These are phyloP conservation scores for Elachura formosa DNA, from an alignment of 2,113 vertebrate genomes.

Conservation along the genomic window DNA sequence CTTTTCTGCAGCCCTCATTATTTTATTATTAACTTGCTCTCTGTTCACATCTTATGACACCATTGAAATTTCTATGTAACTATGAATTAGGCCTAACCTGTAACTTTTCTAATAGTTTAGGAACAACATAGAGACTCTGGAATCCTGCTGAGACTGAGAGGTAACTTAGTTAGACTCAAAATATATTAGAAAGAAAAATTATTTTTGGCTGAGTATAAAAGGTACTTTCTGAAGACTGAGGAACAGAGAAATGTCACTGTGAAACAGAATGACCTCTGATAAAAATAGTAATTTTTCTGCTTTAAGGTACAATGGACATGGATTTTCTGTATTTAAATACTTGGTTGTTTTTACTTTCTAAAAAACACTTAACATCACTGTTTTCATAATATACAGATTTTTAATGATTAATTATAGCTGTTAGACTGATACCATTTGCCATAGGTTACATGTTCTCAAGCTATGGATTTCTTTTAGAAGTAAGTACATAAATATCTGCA, in stretches of 20 bases:
- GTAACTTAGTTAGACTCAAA: neutral
- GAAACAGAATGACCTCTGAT: neutral
- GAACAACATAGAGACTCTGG: neutral
- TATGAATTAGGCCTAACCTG: neutral
- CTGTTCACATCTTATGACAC: neutral
- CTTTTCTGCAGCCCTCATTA: neutral
- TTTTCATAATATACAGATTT: neutral
- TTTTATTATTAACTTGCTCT: neutral
- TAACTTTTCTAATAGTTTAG: neutral
- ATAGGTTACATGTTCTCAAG: neutral
- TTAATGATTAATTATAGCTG: neutral
- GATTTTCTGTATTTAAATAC: neutral
- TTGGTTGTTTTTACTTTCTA: neutral
- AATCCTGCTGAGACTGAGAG: neutral
- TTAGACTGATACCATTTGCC: neutral
- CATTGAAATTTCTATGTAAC: neutral
- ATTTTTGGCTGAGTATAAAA: neutral
- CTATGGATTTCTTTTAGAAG: neutral
- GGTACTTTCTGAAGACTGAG: neutral
- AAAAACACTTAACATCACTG: neutral
- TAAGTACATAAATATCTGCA: neutral
- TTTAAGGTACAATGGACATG: neutral
- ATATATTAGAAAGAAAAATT: neutral
- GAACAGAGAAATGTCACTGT: neutral
- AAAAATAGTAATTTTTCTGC: neutral